Evolutionary conservation across 2,113 vertebrate genomes (phyloP).

Genomic region (Calyptomena viridis): DNA sequence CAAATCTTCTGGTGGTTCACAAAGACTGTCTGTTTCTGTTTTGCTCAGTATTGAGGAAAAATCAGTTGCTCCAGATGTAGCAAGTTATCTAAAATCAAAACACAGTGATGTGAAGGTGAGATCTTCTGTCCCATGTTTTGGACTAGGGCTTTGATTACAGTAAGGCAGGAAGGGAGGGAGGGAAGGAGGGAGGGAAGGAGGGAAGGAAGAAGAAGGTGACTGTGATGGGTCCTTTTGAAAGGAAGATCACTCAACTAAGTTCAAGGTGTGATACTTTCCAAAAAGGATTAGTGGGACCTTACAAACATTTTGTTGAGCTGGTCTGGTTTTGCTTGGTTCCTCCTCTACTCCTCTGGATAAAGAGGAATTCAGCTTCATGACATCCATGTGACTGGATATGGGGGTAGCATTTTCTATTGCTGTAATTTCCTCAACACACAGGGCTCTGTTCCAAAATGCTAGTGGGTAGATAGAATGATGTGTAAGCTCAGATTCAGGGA

Average conservation of each 20-base stretch:
- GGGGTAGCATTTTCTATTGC: not conserved
- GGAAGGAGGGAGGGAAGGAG: not conserved
- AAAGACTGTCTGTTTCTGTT: not conserved
- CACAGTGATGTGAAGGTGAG: not conserved
- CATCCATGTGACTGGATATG: not conserved
- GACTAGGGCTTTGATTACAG: not conserved
- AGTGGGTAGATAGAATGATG: not conserved
- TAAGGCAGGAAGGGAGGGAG: not conserved
- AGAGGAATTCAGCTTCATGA: not conserved
- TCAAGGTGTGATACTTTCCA: not conserved
- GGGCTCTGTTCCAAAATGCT: not conserved
- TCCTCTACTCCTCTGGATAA: not conserved
- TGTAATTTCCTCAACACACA: not conserved
- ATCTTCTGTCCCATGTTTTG: not conserved
- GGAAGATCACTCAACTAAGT: not conserved
- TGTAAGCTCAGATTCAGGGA: not conserved
- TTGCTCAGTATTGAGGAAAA: not conserved
- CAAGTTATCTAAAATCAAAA: not conserved
- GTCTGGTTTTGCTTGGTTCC: not conserved
- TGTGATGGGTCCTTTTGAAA: not conserved
- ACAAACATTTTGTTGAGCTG: not conserved
- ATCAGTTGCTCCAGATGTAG: not conserved
- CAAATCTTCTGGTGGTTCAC: not conserved
- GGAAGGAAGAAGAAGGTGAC: not conserved
- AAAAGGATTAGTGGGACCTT: not conserved